A percentile compares a stretch with the other conserved stretches of the same genome.
Conservation (phyloP, 2,113 vertebrate genomes). For the Pantherophis guttatus region DNA sequence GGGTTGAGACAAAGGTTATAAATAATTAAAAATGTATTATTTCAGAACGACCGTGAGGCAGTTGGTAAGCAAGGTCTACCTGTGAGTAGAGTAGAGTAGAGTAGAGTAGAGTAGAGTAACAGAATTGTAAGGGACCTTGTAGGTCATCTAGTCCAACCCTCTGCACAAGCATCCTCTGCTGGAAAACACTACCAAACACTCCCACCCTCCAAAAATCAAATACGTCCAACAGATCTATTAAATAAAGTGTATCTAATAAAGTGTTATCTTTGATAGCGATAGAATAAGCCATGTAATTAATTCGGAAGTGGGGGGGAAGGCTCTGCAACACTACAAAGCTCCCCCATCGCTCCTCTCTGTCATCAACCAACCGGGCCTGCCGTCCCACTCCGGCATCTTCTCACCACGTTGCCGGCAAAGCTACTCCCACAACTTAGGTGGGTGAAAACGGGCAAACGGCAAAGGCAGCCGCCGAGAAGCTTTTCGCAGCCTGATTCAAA, state of each 20-base stretch:
- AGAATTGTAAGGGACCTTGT: too few relatives aligned
- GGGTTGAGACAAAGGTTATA: too few relatives aligned
- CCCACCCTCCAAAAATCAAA: too few relatives aligned
- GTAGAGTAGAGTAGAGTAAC: too few relatives aligned
- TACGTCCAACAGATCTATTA: too few relatives aligned
- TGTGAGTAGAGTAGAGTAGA: too few relatives aligned
- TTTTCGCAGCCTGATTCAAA: background rate
- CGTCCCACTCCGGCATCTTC: background rate
- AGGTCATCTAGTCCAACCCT: too few relatives aligned
- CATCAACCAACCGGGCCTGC: background rate
- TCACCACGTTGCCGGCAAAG: background rate
- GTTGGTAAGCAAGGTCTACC: too few relatives aligned
- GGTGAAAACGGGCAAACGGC: background rate
- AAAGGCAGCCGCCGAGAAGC: background rate
- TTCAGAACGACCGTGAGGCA: too few relatives aligned
- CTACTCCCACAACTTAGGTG: background rate
- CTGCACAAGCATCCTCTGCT: too few relatives aligned
- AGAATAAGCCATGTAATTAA: background rate
- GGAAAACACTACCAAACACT: too few relatives aligned
- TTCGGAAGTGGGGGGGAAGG: background rate
- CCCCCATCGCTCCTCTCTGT: background rate
- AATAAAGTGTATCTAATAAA: background rate
- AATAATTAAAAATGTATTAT: too few relatives aligned
- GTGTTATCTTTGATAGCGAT: background rate
- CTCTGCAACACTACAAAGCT: background rate